Conservation (phyloP, 2,888 invertebrate species). For the Amorpha juglandis region DNA sequence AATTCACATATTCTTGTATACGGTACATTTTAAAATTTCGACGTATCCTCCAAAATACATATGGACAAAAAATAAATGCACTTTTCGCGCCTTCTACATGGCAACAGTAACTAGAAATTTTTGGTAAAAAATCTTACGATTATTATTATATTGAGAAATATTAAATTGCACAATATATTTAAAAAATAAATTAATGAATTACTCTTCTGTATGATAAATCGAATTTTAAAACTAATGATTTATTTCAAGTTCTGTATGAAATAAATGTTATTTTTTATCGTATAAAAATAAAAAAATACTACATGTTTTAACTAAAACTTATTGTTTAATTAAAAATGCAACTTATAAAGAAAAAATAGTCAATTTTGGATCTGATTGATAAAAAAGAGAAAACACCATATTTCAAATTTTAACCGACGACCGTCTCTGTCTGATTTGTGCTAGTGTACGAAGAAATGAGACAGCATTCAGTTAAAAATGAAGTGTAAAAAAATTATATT, state of each 20-base stretch:
- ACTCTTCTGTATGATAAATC: conserved; percentile 30
- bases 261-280: conserved; percentile 22
- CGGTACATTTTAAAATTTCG: conserved; percentile 53
- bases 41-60: conserved; percentile 55
- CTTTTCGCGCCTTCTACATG: conserved; percentile 72
- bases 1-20: conserved; percentile 64
- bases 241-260: conserved; percentile 40
- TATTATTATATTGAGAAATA: conserved; percentile 54
- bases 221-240: conserved; percentile 53
- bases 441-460: conserved; percentile 26
- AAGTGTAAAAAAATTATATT: conserved; percentile 47
- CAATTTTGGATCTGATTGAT: conserved; percentile 24
- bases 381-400: conserved; percentile 20
- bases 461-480: conserved; percentile 41
- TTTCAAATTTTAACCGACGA: conserved; percentile 10
- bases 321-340: conserved; percentile 20
- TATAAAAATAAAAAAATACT: conserved; percentile 14
- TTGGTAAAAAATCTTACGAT: conserved; percentile 57
- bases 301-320: conserved; percentile 25
- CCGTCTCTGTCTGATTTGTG: conserved; percentile 18
- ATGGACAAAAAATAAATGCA: conserved; percentile 78
- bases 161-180: conserved; percentile 58
- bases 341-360: conserved; percentile 24
- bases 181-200: conserved; percentile 43
- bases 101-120: conserved; percentile 69